Conservation (phyloP, 2,797 vertebrate genomes). For the Tragopan temminckii region DNA sequence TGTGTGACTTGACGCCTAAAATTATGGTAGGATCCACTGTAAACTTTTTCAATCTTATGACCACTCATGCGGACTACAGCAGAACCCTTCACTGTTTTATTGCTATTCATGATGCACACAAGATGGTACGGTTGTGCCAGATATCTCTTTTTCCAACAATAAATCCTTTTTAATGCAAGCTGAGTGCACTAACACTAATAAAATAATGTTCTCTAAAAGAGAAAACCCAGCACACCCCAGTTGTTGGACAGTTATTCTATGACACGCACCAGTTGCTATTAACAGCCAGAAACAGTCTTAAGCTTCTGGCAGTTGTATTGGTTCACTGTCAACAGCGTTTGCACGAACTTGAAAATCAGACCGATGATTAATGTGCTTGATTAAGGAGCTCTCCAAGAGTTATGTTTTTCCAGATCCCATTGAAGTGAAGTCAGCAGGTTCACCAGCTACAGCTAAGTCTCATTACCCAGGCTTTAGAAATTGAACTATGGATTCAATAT, state of each 20-base stretch:
- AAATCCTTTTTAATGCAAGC: neutral
- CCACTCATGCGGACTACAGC: neutral
- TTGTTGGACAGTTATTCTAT: neutral
- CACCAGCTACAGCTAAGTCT: neutral
- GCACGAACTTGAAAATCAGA: neutral
- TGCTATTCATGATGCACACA: neutral
- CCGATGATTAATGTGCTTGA: neutral
- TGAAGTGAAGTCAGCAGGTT: neutral
- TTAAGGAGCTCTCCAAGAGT: neutral
- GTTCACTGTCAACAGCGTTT: constrained; percentile 17
- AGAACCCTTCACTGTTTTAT: neutral
- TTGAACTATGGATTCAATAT: neutral
- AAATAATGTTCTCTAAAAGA: neutral
- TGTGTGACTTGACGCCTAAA: neutral
- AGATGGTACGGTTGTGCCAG: neutral
- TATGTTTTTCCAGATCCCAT: neutral
- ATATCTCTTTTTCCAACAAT: neutral
- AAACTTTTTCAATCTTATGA: neutral
- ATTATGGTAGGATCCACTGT: neutral
- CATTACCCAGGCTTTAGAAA: neutral
- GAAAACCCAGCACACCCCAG: constrained; percentile 21
- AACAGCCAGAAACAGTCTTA: constrained; percentile 11
- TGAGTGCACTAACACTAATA: neutral
- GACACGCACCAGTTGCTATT: constrained; percentile 10
- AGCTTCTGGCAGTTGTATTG: neutral